These are phyloP conservation scores for Halisarca cf. caerulea DNA, from an alignment of 37 sponge, comb jelly and placozoan species.

Conservation along the genomic window DNA sequence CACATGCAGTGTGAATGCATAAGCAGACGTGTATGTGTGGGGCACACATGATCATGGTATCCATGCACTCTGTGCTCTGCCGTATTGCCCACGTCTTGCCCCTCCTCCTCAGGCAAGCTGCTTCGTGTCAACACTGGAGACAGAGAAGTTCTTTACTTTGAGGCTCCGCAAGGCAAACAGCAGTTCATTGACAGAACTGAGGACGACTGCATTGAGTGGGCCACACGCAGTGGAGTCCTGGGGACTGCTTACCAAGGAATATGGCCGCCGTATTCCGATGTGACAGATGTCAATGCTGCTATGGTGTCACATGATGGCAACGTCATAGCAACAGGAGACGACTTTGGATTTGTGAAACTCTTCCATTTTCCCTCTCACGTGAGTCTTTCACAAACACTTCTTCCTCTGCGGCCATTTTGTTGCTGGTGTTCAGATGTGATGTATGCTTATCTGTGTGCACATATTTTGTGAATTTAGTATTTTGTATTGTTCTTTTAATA, in stretches of 20 bases:
- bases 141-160: constrained; percentile 87
- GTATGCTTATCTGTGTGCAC: background rate
- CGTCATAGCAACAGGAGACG: constrained; percentile 96
- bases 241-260: constrained; percentile 70
- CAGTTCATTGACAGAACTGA: constrained; percentile 69
- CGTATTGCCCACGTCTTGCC: background rate
- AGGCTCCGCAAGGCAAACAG: constrained; percentile 92
- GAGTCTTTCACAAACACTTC: background rate
- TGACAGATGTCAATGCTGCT: constrained; percentile 97
- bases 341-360: constrained; percentile 95
- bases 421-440: too few species aligned
- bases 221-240: constrained; percentile 88
- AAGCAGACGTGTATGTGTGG: background rate
- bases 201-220: constrained; percentile 72
- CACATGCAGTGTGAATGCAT: background rate
- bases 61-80: background rate
- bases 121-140: constrained; percentile 94
- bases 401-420: background rate
- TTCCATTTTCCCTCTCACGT: constrained; percentile 89
- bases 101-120: constrained; percentile 62
- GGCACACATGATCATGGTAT: background rate
- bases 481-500: too few species aligned
- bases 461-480: background rate
- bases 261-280: constrained; percentile 91
- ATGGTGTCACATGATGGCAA: constrained; percentile 71